A percentile compares a stretch with the other conserved stretches of the same genome.
phyloP scores from a whole-genome alignment of 2,113 vertebrate genomes.

The Genyomyrus donnyi region DNA sequence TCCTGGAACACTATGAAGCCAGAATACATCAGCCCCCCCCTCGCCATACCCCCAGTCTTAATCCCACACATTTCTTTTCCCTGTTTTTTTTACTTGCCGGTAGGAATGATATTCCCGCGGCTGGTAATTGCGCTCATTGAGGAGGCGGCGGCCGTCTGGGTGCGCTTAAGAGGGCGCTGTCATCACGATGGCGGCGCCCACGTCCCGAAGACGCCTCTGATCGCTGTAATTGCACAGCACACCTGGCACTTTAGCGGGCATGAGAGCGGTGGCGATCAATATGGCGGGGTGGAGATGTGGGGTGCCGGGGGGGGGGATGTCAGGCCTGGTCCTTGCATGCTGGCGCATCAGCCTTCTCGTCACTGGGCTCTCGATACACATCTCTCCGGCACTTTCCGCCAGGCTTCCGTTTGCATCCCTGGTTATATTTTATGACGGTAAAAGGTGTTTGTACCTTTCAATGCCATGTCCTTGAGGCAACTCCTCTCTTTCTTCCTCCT shows the following conservation, averaged over 20 bases:
- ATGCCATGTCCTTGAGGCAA: background rate
- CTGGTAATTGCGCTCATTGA: conserved; percentile 40
- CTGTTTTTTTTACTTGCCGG: background rate
- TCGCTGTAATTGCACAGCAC: conserved; percentile 16
- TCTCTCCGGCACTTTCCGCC: background rate
- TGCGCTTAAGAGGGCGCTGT: background rate
- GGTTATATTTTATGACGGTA: background rate
- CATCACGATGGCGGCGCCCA: background rate
- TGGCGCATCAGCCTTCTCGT: background rate
- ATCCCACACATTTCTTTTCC: conserved; percentile 6
- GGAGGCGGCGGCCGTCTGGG: conserved; percentile 12
- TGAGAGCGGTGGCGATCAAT: background rate
- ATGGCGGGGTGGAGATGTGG: conserved; percentile 1
- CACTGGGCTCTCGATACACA: background rate
- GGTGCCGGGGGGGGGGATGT: background rate
- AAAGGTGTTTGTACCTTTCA: background rate
- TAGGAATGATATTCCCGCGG: background rate
- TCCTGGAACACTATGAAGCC: background rate
- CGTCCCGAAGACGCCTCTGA: conserved; percentile 1
- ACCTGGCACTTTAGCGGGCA: conserved; percentile 14
- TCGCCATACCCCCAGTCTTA: conserved; percentile 15
- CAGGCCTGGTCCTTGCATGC: background rate
- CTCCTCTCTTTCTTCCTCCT: background rate
- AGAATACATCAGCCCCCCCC: background rate
- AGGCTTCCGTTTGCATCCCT: background rate